phyloP scores from a whole-genome alignment of 53 echinoderm and acorn worm genomes.

The Echinometra lucunter region DNA sequence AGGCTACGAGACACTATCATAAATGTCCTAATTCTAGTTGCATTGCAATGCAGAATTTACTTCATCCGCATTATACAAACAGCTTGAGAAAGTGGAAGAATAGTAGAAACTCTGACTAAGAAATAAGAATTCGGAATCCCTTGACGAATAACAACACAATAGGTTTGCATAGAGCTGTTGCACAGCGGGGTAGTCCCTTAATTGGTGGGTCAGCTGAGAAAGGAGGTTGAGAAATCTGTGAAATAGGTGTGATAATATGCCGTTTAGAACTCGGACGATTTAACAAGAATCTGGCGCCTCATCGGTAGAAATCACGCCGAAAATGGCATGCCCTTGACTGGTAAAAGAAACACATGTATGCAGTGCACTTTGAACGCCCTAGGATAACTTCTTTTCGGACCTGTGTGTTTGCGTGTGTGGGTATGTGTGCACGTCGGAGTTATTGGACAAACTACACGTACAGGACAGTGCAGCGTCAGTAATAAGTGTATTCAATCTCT shows the following conservation, averaged over 20 bases:
- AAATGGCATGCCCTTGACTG: not conserved
- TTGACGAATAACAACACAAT: not conserved
- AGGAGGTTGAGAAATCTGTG: constrained; percentile 1
- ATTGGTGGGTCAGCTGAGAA: not conserved
- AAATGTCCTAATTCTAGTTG: not conserved
- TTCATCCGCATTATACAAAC: not conserved
- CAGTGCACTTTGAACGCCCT: not conserved
- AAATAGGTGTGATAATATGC: not conserved
- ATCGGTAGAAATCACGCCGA: not conserved
- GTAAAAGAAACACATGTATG: not conserved
- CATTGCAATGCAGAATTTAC: not conserved
- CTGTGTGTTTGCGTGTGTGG: not conserved
- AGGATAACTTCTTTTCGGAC: not conserved
- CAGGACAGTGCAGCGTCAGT: not conserved
- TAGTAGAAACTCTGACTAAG: not conserved
- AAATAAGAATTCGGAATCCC: not conserved
- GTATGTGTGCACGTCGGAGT: too few relatives aligned
- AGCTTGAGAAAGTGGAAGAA: not conserved
- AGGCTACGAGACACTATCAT: not conserved
- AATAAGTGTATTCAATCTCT: not conserved
- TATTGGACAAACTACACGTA: not conserved
- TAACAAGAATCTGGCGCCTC: not conserved
- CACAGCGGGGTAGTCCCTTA: not conserved
- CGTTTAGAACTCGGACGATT: not conserved
- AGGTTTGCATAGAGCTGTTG: not conserved